Evolutionary conservation across 2,113 vertebrate species (phyloP).

Genomic region (Accipiter cooperii): DNA sequence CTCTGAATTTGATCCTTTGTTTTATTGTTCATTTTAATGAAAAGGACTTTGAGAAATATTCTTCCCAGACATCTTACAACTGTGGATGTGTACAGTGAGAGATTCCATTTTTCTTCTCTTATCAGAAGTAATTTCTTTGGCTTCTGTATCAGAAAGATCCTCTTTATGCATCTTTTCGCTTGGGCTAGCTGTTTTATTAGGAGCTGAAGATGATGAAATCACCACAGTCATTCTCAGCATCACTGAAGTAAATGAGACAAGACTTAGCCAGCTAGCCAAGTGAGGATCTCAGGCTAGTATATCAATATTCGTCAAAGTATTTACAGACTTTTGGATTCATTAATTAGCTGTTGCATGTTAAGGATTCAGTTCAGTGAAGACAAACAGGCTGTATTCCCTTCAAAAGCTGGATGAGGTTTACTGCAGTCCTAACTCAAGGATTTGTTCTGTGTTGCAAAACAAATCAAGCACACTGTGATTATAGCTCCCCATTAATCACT

Average conservation of each 20-base stretch:
- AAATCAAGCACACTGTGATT: constrained; percentile 12
- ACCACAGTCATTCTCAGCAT: not conserved
- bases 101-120: not conserved
- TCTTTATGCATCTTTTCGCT: constrained; percentile 9
- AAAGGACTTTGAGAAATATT: not conserved
- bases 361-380: constrained; percentile 46
- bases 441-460: constrained; percentile 29
- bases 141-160: constrained; percentile 39
- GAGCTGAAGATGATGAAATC: constrained; percentile 33
- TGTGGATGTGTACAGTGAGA: not conserved
- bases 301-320: constrained; percentile 39
- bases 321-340: constrained; percentile 30
- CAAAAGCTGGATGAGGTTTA: not conserved
- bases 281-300: not conserved
- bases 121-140: constrained; percentile 17
- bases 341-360: constrained; percentile 36
- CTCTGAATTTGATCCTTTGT: not conserved
- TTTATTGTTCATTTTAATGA: constrained; percentile 37
- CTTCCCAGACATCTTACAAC: not conserved
- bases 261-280: not conserved
- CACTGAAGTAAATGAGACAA: not conserved
- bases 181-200: constrained; percentile 38
- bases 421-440: not conserved
- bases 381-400: constrained; percentile 4
- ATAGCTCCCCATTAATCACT: constrained; percentile 27